A percentile compares a stretch with the other conserved stretches of the same genome.
These are phyloP conservation scores for Pangasius macronema DNA, from an alignment of 2,797 vertebrate genomes.

Conservation along the genomic window DNA sequence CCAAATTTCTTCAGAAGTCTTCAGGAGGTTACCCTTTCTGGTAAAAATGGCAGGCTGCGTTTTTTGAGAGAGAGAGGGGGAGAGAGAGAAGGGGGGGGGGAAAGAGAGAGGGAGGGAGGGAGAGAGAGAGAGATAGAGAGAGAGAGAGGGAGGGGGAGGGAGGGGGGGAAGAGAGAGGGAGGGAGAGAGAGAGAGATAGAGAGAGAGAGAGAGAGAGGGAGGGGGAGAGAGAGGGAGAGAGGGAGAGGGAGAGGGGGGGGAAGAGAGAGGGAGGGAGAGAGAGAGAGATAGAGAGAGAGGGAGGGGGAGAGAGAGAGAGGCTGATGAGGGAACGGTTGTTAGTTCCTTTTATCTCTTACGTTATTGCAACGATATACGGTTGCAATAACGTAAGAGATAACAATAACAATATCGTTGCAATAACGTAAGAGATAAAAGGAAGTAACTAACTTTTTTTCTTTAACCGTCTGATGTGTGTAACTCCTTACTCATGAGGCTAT, in stretches of 20 bases:
- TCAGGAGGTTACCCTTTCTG: too few relatives aligned
- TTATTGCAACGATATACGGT: too few relatives aligned
- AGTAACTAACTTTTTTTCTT: too few relatives aligned
- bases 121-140: not conserved
- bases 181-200: not conserved
- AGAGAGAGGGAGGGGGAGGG: rapidly evolving
- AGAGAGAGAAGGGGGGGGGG: not conserved
- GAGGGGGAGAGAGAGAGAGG: not conserved
- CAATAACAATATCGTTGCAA: not conserved
- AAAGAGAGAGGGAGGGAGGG: not conserved
- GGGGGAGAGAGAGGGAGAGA: not conserved
- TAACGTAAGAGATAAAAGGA: not conserved
- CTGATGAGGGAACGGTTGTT: not conserved
- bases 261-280: too few relatives aligned
- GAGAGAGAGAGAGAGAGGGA: not conserved
- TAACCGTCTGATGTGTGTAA: not conserved
- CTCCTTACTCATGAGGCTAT: not conserved
- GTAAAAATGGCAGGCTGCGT: too few relatives aligned
- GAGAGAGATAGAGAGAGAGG: too few relatives aligned
- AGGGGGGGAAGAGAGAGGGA: not conserved
- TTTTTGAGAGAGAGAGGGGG: too few relatives aligned
- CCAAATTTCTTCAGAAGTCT: too few relatives aligned
- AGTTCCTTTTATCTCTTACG: too few relatives aligned
- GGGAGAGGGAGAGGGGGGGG: too few relatives aligned
- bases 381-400: too few relatives aligned